Evolutionary conservation across 2,888 invertebrate genomes (phyloP), one percentile per base, ranked within the genome.

Genomic region (Cephonodes hylas): DNA sequence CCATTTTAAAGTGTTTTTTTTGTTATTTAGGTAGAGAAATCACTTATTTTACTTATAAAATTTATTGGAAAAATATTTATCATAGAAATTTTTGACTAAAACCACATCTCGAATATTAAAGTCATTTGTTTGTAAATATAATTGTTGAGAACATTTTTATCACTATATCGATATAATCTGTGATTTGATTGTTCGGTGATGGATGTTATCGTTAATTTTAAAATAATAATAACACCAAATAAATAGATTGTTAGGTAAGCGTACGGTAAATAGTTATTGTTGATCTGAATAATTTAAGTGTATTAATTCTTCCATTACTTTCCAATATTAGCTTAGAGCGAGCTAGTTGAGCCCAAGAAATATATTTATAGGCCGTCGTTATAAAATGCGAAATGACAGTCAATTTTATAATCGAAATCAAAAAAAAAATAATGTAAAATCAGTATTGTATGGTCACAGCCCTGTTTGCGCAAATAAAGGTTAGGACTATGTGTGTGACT

Each of bases 231-330:
- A 18, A 53, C 53, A 53, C 53, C 53, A 53, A 53, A 53, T 53
- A 53, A 10, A 53, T 53, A 53, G 38, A n/a, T 38, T 60, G 62
- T 45, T 64, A 53, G 42, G 27, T 66, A 60, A 65, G 8, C 15
- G n/a, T 13, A 58, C 25, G 48, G 27, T 31, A 31, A 53, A 53
- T 27, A 31, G 15, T 53, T 63, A 27, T 59, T 58, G 57, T 44
- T 58, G 20, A 31, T 42, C 45, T 42, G 38, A 15, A n/a, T 34
- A 23, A 38, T 59, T 48, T 53, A 53, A 57, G 56, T 31, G 45
- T 63, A 10, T 64, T 61, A 65, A 68, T 59, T 77, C 79, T 80
- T 80, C 79, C 81, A 80, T 63, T 73, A 66, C 74, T 81, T 80
- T 77, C 72, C 72, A 73, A 65, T 61, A 42, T 65, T 69, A 69